These are phyloP conservation scores for Geotrypetes seraphini DNA, from an alignment of 2,797 vertebrate genomes.

Conservation along the genomic window DNA sequence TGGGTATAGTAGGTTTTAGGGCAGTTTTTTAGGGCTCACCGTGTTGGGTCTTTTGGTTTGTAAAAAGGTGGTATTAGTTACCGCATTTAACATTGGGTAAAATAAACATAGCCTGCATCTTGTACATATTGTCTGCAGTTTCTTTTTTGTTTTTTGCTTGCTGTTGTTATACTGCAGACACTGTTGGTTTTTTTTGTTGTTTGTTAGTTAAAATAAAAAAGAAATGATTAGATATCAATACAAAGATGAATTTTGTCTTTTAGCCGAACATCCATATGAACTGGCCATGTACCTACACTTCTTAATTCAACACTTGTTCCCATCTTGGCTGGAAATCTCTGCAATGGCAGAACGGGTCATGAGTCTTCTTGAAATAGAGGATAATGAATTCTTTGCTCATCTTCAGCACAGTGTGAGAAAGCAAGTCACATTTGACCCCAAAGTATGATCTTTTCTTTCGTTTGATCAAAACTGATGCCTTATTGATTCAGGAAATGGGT, in stretches of 20 bases:
- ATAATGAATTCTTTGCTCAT: slow-evolving; percentile 14
- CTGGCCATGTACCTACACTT: slow-evolving; percentile 27
- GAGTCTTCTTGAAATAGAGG: slow-evolving; percentile 14
- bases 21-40: too few species aligned
- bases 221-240: background rate
- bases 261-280: slow-evolving; percentile 26
- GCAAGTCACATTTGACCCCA: slow-evolving; percentile 4
- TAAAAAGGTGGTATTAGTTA: too few species aligned
- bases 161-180: too few species aligned
- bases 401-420: slow-evolving; percentile 8
- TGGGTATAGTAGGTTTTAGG: too few species aligned
- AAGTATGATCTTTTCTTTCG: slow-evolving; percentile 2
- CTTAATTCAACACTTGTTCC: slow-evolving; percentile 15
- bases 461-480: background rate
- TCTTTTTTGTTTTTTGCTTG: too few species aligned
- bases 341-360: slow-evolving; percentile 21
- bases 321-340: slow-evolving; percentile 15
- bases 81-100: too few species aligned
- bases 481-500: too few species aligned
- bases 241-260: background rate
- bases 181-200: too few species aligned
- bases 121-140: too few species aligned
- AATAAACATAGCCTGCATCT: too few species aligned
- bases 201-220: too few species aligned
- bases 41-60: too few species aligned